Conservation (phyloP, 2,797 vertebrate species). For the Urocyon cinereoargenteus region DNA sequence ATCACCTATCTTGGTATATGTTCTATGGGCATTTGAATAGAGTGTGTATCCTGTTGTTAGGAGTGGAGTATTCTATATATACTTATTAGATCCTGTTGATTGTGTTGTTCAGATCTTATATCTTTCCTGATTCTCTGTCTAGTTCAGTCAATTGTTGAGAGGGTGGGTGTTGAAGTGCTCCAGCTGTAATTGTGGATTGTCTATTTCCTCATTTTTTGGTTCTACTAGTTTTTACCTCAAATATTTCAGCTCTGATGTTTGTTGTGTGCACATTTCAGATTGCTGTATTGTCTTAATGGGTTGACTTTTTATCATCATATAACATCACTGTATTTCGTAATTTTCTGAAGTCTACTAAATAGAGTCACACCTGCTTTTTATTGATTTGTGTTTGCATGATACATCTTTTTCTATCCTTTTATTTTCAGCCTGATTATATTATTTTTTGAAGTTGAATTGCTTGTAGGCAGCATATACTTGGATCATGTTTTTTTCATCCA, state of each 20-base stretch:
- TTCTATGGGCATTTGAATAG: neutral
- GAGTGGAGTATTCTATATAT: neutral
- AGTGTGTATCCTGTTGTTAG: neutral
- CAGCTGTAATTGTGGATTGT: neutral
- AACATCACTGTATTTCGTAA: neutral
- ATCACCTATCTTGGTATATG: neutral
- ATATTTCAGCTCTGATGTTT: neutral
- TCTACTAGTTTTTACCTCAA: neutral
- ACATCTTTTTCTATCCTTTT: neutral
- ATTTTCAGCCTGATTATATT: neutral
- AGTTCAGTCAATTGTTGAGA: neutral
- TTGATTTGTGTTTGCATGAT: neutral
- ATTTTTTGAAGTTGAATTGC: slow-evolving; percentile 17
- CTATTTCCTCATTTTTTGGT: neutral
- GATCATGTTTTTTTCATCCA: neutral
- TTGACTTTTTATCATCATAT: neutral
- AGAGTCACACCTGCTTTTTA: neutral
- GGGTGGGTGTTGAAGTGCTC: neutral
- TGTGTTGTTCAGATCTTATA: neutral
- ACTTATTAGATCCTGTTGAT: neutral
- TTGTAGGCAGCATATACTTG: neutral
- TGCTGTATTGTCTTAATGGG: neutral
- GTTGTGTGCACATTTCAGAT: neutral
- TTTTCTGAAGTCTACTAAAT: neutral
- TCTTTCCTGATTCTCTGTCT: neutral